phyloP scores from a whole-genome alignment of 2,113 vertebrate genomes.

The Grammomys surdaster region DNA sequence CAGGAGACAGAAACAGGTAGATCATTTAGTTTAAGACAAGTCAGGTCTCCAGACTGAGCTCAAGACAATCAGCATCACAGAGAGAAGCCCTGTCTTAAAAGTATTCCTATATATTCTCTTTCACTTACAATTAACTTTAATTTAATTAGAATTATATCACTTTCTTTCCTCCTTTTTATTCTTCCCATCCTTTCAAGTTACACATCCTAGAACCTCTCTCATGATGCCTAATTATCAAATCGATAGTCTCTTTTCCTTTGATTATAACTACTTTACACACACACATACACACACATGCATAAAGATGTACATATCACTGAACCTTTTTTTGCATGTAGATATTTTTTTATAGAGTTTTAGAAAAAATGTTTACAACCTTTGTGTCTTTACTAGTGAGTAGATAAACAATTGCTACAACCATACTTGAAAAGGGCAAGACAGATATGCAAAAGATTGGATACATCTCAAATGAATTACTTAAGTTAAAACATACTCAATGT shows the following conservation, averaged over 20 bases:
- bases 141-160: not conserved
- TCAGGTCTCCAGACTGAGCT: not conserved
- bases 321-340: not conserved
- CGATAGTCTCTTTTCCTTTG: not conserved
- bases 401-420: not conserved
- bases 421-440: not conserved
- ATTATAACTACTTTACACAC: not conserved
- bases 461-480: not conserved
- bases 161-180: not conserved
- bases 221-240: not conserved
- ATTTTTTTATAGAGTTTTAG: not conserved
- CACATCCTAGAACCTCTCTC: not conserved
- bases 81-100: not conserved
- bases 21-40: not conserved
- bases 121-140: not conserved
- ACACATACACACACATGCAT: too few relatives aligned
- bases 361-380: not conserved
- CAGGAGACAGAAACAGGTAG: not conserved
- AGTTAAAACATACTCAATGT: not conserved
- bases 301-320: not conserved
- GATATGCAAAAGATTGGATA: not conserved
- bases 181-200: not conserved
- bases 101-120: not conserved
- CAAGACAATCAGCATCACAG: not conserved
- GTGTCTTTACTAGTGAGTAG: not conserved